These are phyloP conservation scores for Marasmarcha lunaedactyla DNA, from an alignment of 2,888 invertebrate species.

Conservation along the genomic window DNA sequence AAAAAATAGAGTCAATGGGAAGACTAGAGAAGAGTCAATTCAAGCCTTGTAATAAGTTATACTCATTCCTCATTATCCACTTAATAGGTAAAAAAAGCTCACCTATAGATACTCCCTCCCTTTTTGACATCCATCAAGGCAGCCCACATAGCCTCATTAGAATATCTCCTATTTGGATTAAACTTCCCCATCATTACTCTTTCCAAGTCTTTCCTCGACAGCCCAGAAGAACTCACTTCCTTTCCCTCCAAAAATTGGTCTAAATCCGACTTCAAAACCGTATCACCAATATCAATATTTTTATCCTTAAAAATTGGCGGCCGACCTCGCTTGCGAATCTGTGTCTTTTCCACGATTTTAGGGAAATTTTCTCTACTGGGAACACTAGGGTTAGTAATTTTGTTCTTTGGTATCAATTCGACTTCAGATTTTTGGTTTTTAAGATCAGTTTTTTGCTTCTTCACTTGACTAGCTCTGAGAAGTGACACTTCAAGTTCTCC, in stretches of 20 bases:
- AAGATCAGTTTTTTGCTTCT: constrained; percentile 31
- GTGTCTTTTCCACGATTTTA: constrained; percentile 39
- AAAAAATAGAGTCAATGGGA: no score
- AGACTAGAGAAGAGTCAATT: no score
- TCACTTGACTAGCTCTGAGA: constrained; percentile 42
- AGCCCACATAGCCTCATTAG: constrained; percentile 68
- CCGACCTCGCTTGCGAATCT: constrained; percentile 40
- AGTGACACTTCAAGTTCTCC: constrained; percentile 60
- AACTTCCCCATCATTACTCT: constrained; percentile 67
- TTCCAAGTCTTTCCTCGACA: constrained; percentile 58
- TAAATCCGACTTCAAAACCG: constrained; percentile 55
- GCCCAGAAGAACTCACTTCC: constrained; percentile 58
- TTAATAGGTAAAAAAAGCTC: constrained; percentile 15
- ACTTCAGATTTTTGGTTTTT: constrained; percentile 50
- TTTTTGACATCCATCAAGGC: constrained; percentile 72
- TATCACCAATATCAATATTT: constrained; percentile 55
- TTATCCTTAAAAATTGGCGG: constrained; percentile 59
- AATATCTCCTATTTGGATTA: constrained; percentile 60
- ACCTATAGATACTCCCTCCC: constrained; percentile 73
- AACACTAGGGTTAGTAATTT: constrained; percentile 16
- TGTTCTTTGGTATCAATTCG: constrained; percentile 48
- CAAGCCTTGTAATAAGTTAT: no score
- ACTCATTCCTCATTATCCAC: no score
- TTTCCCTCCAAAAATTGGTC: constrained; percentile 64
- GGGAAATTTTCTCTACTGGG: constrained; percentile 31